Base-by-base conservation (phyloP, 2,113 vertebrate genomes). In the Ptilorrhoa leucosticta region DNA sequence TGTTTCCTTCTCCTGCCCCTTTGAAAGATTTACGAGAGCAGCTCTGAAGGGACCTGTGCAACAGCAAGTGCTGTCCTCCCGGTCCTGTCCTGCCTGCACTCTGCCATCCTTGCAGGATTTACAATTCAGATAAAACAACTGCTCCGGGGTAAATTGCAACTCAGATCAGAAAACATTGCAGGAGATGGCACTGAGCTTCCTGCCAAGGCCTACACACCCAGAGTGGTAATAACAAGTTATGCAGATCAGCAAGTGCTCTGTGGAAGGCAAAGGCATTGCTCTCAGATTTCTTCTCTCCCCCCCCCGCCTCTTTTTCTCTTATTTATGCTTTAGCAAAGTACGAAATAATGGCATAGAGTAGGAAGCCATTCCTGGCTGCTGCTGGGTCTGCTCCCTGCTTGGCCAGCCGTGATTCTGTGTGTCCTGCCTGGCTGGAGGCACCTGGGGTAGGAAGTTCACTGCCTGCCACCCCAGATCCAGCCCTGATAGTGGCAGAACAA, bases 171-270 rank as follows among this genome's bases (percentile, higher is more conserved):
- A 58, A 69, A 30, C 78, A 45, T 30, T 42, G 61, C 72, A 71
- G 51, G 75, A 44, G 93, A 35, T 79, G 65, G 73, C 17, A 40
- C 83, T 3, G 81, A 89, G 65, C 87, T 89, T 94, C 91, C 91
- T 93, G 91, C 89, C 87, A 42, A 71, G 81, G 48, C 5, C 61
- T 94, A 16, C 91, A 87, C 91, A 7, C 95, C 87, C 94, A 63
- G 8, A 13, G 47, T 48, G 13, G 51, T 78, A 66, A 71, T 60
- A 57, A 91, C n/a, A 11, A 82, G 53, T 65, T 87, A 18, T 2
- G 30, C 57, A 68, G 51, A 87, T 87, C 70, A 71, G 40, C 45
- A 15, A 37, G 61, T 1, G 22, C 65, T 72, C 6, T 0, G 65
- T 84, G 65, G 65, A 91, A 89, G 70, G 77, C 77, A 81, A 21